Base-by-base conservation (phyloP, 2,113 vertebrate species). In the Campylomormyrus tamandua region DNA sequence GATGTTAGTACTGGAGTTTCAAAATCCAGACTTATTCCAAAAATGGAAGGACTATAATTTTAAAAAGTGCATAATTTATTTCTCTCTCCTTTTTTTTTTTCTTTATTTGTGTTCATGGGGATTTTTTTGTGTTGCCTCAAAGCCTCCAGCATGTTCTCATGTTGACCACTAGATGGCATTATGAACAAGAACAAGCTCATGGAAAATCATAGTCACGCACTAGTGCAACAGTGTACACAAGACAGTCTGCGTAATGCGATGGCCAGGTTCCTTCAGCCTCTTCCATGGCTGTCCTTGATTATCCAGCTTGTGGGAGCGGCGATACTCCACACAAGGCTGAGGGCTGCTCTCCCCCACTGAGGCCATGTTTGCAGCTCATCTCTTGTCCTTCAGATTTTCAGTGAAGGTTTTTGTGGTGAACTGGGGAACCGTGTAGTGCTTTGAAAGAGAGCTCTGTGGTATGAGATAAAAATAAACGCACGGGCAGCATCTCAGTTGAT, bases 111-210 rank as follows among this genome's bases (percentile, higher is more conserved):
- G 15, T 88, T 27, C n/a, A 9, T 17, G 46, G 42, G 35, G 13
- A 10, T 3, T 21, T 31, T 48, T 74, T 46, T 27, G 27, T 42
- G 35, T 13, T 31, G 42, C 46, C 1, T 46, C 24, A 11, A 52
- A 83, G 3, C n/a, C n/a, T 52, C n/a, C 1, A 56, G 70, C 49
- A 42, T 19, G n/a, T 49, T 13, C 49, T 19, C 27, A 24, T 17
- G 27, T 24, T 53, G 49, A 83, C 49, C 88, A 83, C 88, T 89
- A 89, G 88, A 89, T 83, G 88, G 88, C 70, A 42, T n/a, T 50
- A 83, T 83, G 74, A 83, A 10, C 70, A 74, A 89, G 88, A 89
- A 24, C 9, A 83, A 89, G 31, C 45, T 4, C 15, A 42, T 8
- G 50, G 35, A 31, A 83, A 27, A 15, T 27, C 48, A 5, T 24